Evolutionary conservation across 2,888 invertebrate species (phyloP), one percentile per base, ranked within the genome.

Genomic region (Norana najaformis): DNA sequence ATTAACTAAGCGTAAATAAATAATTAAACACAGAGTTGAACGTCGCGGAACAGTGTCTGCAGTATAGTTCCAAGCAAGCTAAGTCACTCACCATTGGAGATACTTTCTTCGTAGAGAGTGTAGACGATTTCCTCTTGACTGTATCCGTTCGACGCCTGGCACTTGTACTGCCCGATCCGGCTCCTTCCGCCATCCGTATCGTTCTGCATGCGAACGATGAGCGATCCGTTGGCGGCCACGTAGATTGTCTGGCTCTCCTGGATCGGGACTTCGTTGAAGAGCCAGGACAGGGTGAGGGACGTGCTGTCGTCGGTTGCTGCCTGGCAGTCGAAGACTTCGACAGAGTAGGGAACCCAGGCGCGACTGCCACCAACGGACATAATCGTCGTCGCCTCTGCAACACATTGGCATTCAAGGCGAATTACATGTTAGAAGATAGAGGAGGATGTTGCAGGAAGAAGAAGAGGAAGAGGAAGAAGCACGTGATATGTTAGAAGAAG

Each of bases 301-400:
- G 88, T 88, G 88, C 88, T 88, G 36, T 88, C 88, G 88, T 88
- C 88, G 16, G 37, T 36, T 3, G 36, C 14, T 20, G 88, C 34
- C 88, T 88, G 35, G 34, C 88, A 88, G 88, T 88, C 37, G 36
- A 88, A 82, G 30, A 82, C 82, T 82, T 82, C 82, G 13, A 34
- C 34, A 30, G 30, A 34, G 34, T 13, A 82, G 3, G 82, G n/a
- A 34, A 82, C 34, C 82, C 82, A 82, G 34, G n/a, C 1, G 30
- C 82, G 82, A 13, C 14, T 6, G 34, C 82, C 82, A 82, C 82
- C 82, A 30, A 82, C 82, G 11, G 82, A 82, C 13, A 82, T 82
- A 30, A 82, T 82, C 23, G 4, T 34, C 30, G 82, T 82, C 82
- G 82, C 13, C n/a, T 34, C 82, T 82, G 23, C 14, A 13, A n/a